Conservation (phyloP, 2,888 invertebrate genomes). For the Cosmia trapezina region DNA sequence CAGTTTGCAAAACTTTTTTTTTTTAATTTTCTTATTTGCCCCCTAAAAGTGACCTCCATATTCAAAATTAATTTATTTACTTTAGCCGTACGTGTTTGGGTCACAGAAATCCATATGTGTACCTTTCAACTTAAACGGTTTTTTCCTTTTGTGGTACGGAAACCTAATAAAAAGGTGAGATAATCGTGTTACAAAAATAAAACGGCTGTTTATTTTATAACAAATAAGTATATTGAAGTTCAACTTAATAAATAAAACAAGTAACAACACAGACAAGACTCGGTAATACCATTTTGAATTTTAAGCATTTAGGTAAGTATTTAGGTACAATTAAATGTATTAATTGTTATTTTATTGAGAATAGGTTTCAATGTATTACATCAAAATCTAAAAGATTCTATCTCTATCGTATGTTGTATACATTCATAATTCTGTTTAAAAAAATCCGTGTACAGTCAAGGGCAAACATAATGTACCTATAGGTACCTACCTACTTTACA, state of each 20-base stretch:
- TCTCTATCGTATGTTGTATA: not conserved
- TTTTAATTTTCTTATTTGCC: no score
- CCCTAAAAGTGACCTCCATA: no score
- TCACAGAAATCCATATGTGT: no score
- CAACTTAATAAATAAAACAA: slow-evolving; percentile 64
- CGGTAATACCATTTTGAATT: slow-evolving; percentile 7
- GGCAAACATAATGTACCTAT: slow-evolving; percentile 1
- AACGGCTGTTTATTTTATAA: slow-evolving; percentile 34
- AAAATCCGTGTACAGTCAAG: not conserved
- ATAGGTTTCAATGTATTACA: not conserved
- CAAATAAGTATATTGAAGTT: slow-evolving; percentile 60
- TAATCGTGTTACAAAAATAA: slow-evolving; percentile 9
- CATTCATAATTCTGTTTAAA: not conserved
- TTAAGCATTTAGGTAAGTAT: not conserved
- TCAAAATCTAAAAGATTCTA: not conserved
- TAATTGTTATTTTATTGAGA: not conserved
- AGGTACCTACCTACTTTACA: not conserved
- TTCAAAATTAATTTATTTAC: no score
- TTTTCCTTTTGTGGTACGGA: no score
- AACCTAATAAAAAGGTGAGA: not conserved
- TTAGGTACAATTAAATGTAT: no score
- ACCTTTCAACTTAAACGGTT: no score
- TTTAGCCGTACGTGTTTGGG: no score
- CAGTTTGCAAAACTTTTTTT: no score
- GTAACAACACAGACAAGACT: no score